Base-by-base conservation (phyloP, 1,140 invertebrate genomes). In the Drosophila subpulchrella region DNA sequence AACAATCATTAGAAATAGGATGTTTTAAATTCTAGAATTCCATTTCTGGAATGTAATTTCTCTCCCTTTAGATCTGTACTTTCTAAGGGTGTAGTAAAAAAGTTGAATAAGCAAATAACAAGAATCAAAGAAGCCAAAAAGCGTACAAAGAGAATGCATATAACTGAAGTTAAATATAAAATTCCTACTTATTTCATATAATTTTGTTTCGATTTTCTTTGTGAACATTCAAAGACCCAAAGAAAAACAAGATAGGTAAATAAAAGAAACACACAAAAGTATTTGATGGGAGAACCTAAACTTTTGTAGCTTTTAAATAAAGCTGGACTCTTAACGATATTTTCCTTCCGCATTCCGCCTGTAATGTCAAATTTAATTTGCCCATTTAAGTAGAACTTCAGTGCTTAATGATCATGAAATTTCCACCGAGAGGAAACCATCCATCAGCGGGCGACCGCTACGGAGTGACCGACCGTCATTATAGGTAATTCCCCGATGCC, bases 401-500 rank as follows among this genome's bases (percentile, higher is more conserved):
- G 44, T 50, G 66, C 38, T 32, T 72, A 71, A 71, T 72, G 68
- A 72, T 72, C 68, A 44, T 50, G 53, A 50, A 71, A 72, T 72
- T 72, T 41, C 53, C 67, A 48, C 8, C 7, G 20, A 13, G 44
- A 71, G 68, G 68, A 72, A 72, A 53, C 53, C 44, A 71, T 72
- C 65, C 68, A 72, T 72, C 66, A 71, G 66, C 15, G 11, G 42
- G 10, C 20, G 65, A 53, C 15, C 12, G 24, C 27, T 15, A n/a
- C 12, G 8, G 47, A 74, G 56, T 62, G 70, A 62, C 58, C 70
- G 70, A 54, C 58, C 70, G 57, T 75, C 58, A 74, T 75, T 75
- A 74, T 63, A 72, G 68, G 68, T 71, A 74, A 74, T 63, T 74
- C 51, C 67, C n/a, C 50, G 59, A 75, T 63, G 71, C 54, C 68